Conservation (phyloP, 2,888 invertebrate genomes). For the Phyllotreta cruciferae region DNA sequence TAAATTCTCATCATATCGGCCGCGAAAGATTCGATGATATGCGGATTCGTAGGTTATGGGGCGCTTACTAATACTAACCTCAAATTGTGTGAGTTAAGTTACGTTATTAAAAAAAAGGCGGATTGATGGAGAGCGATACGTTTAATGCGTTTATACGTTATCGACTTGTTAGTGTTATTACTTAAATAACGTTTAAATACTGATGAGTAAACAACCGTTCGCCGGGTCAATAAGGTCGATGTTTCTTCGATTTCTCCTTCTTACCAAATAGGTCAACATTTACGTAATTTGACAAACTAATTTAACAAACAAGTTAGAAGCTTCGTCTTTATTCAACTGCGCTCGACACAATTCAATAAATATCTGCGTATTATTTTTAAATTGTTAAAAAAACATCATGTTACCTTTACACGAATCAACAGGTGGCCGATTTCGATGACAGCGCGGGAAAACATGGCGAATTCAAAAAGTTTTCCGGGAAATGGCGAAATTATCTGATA, state of each 20-base stretch:
- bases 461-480: constrained; percentile 3
- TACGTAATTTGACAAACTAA: too few species aligned
- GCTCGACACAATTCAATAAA: neutral
- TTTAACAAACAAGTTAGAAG: too few species aligned
- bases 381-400: neutral
- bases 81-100: neutral
- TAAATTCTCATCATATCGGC: constrained; percentile 28
- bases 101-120: neutral
- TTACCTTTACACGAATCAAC: constrained; percentile 42
- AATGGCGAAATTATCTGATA: too few species aligned
- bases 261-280: too few species aligned
- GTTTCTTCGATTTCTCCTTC: too few species aligned
- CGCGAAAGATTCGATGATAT: neutral
- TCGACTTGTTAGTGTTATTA: too few species aligned
- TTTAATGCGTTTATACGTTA: constrained; percentile 18
- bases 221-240: too few species aligned
- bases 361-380: neutral
- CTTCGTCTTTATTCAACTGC: neutral
- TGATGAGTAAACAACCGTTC: too few species aligned
- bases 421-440: constrained; percentile 39
- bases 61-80: constrained; percentile 32
- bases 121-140: neutral
- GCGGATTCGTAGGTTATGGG: constrained; percentile 13
- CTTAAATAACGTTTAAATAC: too few species aligned
- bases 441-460: constrained; percentile 43